phyloP scores from a whole-genome alignment of 2,113 vertebrate genomes.

The Gymnorhina tibicen region DNA sequence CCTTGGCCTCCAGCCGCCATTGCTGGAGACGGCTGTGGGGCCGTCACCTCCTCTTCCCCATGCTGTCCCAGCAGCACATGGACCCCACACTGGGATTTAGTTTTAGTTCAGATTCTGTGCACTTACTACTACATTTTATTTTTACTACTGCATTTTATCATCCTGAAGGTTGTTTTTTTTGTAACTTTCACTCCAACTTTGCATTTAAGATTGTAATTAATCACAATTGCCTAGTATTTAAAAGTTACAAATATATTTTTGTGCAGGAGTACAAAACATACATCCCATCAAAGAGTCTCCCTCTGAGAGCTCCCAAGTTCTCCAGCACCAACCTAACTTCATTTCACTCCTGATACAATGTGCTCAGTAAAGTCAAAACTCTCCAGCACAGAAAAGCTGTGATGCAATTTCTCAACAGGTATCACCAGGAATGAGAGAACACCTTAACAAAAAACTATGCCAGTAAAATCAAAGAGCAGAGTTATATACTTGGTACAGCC shows the following conservation, averaged over 20 bases:
- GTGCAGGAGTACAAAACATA: not conserved
- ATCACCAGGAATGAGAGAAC: not conserved
- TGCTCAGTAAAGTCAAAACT: not conserved
- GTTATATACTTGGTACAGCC: not conserved
- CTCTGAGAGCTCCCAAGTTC: not conserved
- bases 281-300: not conserved
- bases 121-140: not conserved
- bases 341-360: not conserved
- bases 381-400: not conserved
- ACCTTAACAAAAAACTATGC: not conserved
- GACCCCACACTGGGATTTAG: accelerated
- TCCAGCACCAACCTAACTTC: not conserved
- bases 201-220: not conserved
- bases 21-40: not conserved
- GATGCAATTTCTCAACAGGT: not conserved
- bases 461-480: not conserved
- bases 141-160: not conserved
- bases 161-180: not conserved
- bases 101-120: not conserved
- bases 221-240: not conserved
- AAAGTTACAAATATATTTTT: not conserved
- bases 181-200: not conserved
- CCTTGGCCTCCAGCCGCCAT: not conserved
- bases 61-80: accelerated
- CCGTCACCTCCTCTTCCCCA: not conserved